Evolutionary conservation across 2,797 vertebrate genomes (phyloP), one percentile per base, ranked within the genome.

Genomic region (Glossophaga mutica): DNA sequence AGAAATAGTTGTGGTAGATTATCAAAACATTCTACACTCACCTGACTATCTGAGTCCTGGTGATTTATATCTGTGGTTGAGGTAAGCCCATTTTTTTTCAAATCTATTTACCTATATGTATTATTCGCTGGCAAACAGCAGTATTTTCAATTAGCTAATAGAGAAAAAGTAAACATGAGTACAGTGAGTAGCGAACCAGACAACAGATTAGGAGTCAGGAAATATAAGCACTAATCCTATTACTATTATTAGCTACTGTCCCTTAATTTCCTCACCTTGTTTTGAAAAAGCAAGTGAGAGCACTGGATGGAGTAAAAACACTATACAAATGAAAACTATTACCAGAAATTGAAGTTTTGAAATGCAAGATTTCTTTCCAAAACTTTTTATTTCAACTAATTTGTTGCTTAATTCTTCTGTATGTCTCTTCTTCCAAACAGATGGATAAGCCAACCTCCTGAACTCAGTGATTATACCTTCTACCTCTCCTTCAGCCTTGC

Each of bases 111-210:
- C 46, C 6, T 34, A 22, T 48, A 4, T 83, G 9, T 14, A n/a
- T 44, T 52, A 84, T 77, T 50, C 88, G 37, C 29, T 84, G 26
- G 70, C 1, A 55, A 22, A 50, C 6, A 79, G 26, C 39, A 15
- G 74, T 55, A 39, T 87, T 85, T 96, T 85, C 3, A 96, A 42
- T 95, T 32, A 87, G 70, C 6, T 71, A 84, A 84, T 19, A 85
- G 19, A 71, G 52, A 59, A 62, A 81, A 68, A 52, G 10, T 39
- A 11, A 76, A 42, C 5, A 48, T 26, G 14, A 67, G 76, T 65
- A 68, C 59, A 94, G 65, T 48, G 16, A 71, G 34, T 70, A 44
- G 19, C 62, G 34, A 24, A 46, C 14, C 24, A 78, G 39, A 82
- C 19, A 87, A 77, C 5, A 37, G 4, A 55, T 65, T 12, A 65